Percentiles rank a stretch among this genome's conserved stretches.
Evolutionary conservation across 2,888 invertebrate species (phyloP).

Genomic region (Alloscopus bannaensis): DNA sequence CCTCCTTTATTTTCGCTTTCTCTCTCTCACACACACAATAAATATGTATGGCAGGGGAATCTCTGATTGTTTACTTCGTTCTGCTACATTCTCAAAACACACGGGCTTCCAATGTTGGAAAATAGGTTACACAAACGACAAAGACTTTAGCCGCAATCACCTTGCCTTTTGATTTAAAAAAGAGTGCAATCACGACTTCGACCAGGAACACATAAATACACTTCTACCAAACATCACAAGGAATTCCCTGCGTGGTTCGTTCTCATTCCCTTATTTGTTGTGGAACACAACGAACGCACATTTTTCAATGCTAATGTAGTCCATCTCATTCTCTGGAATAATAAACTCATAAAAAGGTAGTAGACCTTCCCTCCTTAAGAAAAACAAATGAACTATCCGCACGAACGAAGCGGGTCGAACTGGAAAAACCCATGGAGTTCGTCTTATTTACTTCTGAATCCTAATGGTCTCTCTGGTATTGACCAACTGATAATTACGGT

Average conservation of each 20-base stretch:
- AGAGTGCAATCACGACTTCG: background rate
- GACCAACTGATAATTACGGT: slow-evolving; percentile 44
- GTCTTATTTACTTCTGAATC: background rate
- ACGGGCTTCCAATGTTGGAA: too few relatives aligned
- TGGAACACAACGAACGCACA: too few relatives aligned
- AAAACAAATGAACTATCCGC: slow-evolving; percentile 4
- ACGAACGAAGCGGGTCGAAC: too few relatives aligned
- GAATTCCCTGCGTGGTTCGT: too few relatives aligned
- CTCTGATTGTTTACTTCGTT: slow-evolving; percentile 12
- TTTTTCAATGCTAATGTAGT: slow-evolving; percentile 34
- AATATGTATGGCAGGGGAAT: slow-evolving; percentile 6
- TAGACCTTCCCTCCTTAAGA: background rate
- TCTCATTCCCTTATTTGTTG: background rate
- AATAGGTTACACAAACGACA: slow-evolving; percentile 1
- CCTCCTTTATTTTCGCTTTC: slow-evolving; percentile 13
- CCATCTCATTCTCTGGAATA: slow-evolving; percentile 47
- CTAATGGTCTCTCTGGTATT: slow-evolving; percentile 6
- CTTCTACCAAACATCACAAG: background rate
- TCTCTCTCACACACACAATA: slow-evolving; percentile 5
- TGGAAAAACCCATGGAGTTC: background rate
- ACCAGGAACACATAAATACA: slow-evolving; percentile 9
- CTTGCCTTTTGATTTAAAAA: slow-evolving; percentile 11
- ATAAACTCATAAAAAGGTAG: slow-evolving; percentile 48
- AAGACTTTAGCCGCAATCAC: background rate
- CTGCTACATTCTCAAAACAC: slow-evolving; percentile 2